A percentile compares a stretch with the other conserved stretches of the same genome.
Conservation (phyloP, 2,113 vertebrate genomes). For the Tautogolabrus adspersus region DNA sequence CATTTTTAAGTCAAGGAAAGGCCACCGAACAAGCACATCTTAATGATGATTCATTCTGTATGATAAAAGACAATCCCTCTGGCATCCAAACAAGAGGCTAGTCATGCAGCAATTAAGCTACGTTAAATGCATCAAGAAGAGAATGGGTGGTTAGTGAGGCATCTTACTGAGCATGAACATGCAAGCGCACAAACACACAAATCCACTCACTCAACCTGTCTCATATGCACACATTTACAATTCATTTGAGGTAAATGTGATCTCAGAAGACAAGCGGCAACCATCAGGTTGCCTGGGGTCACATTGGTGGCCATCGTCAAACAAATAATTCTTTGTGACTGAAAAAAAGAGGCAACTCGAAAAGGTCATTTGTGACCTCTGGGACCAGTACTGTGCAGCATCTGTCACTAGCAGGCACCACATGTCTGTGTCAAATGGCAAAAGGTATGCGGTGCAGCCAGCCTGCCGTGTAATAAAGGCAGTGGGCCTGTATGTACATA, state of each 20-base stretch:
- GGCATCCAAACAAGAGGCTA: constrained; percentile 80
- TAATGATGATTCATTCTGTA: constrained; percentile 80
- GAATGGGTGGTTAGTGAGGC: constrained; percentile 54
- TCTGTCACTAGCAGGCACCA: constrained; percentile 75
- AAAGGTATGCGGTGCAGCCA: constrained; percentile 66
- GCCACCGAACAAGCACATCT: constrained; percentile 73
- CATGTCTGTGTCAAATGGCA: constrained; percentile 75
- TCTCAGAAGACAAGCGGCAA: constrained; percentile 80
- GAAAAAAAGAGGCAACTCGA: constrained; percentile 71
- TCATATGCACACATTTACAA: constrained; percentile 15
- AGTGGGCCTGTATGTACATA: constrained; percentile 16
- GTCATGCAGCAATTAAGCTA: constrained; percentile 82
- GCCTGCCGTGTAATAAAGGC: constrained; percentile 52
- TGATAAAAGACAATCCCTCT: constrained; percentile 78
- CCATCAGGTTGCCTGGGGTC: constrained; percentile 77
- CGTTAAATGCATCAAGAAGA: constrained; percentile 78
- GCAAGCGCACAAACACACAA: constrained; percentile 19
- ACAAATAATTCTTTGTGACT: constrained; percentile 74
- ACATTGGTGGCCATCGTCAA: constrained; percentile 75
- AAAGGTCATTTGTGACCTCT: constrained; percentile 82
- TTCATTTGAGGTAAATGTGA: constrained; percentile 74
- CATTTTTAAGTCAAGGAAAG: constrained; percentile 59
- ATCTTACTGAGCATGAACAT: constrained; percentile 32
- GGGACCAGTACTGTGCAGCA: constrained; percentile 72
- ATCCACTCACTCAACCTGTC: constrained; percentile 31